Evolutionary conservation across 2,113 vertebrate species (phyloP).

Genomic region (Aleadryas rufinucha): DNA sequence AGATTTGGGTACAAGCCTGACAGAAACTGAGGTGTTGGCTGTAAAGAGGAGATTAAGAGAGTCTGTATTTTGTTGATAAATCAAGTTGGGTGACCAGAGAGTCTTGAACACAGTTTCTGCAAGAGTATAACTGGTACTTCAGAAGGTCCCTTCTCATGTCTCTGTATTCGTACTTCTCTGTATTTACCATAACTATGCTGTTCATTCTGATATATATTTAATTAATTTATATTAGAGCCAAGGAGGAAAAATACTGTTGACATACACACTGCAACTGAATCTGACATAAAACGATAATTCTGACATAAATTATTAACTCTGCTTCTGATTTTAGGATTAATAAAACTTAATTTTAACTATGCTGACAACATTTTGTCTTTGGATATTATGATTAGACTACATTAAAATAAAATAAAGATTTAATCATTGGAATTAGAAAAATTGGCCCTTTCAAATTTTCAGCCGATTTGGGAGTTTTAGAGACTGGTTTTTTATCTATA

Average conservation of each 20-base stretch:
- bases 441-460: neutral
- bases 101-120: neutral
- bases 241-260: neutral
- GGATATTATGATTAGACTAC: neutral
- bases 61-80: neutral
- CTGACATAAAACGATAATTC: neutral
- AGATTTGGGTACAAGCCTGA: neutral
- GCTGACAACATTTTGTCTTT: neutral
- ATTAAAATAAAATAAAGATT: neutral
- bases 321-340: neutral
- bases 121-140: neutral
- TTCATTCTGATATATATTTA: neutral
- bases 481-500: rapidly evolving
- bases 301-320: neutral
- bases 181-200: neutral
- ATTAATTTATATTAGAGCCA: neutral
- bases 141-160: neutral
- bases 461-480: neutral
- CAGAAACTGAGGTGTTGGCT: neutral
- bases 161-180: neutral
- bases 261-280: neutral
- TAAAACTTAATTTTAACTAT: neutral
- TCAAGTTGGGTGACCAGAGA: neutral
- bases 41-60: neutral
- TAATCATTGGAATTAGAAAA: neutral